Percentiles rank a stretch among this genome's conserved stretches.
These are phyloP conservation scores for Pipistrellus kuhlii DNA, from an alignment of 2,797 vertebrate genomes.

Conservation along the genomic window DNA sequence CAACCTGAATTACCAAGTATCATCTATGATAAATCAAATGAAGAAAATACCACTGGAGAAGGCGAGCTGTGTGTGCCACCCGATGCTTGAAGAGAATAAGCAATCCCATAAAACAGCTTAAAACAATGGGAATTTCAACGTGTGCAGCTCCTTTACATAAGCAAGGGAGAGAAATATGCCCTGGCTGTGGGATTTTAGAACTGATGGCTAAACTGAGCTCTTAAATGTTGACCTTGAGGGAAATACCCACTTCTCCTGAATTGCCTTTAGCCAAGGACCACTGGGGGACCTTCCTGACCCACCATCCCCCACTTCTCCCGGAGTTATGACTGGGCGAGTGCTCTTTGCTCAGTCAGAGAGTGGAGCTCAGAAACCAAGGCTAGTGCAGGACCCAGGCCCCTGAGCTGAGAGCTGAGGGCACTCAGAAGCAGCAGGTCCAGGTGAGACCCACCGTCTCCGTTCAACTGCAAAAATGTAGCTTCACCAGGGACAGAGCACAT, in stretches of 20 bases:
- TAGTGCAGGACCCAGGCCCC: not conserved
- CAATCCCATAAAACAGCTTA: conserved; percentile 19
- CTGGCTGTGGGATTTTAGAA: not conserved
- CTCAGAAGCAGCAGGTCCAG: not conserved
- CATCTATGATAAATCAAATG: conserved; percentile 80
- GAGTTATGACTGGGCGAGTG: not conserved
- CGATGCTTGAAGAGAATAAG: not conserved
- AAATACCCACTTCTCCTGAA: not conserved
- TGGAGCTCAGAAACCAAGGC: not conserved
- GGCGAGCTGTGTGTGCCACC: not conserved
- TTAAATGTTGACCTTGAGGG: not conserved
- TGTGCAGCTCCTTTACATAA: not conserved
- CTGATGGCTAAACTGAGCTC: not conserved
- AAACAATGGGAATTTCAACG: not conserved
- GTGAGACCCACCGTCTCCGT: fast-evolving
- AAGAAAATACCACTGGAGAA: conserved; percentile 18
- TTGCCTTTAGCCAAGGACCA: not conserved
- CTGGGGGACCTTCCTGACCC: fast-evolving
- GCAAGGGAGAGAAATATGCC: not conserved
- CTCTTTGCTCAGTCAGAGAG: not conserved
- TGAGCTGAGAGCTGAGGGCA: not conserved
- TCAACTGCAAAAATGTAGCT: not conserved
- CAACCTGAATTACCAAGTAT: conserved; percentile 79
- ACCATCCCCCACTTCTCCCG: fast-evolving
- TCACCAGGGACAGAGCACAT: not conserved